Conservation (phyloP, 2,888 invertebrate genomes). For the Cremastinae sp. region DNA sequence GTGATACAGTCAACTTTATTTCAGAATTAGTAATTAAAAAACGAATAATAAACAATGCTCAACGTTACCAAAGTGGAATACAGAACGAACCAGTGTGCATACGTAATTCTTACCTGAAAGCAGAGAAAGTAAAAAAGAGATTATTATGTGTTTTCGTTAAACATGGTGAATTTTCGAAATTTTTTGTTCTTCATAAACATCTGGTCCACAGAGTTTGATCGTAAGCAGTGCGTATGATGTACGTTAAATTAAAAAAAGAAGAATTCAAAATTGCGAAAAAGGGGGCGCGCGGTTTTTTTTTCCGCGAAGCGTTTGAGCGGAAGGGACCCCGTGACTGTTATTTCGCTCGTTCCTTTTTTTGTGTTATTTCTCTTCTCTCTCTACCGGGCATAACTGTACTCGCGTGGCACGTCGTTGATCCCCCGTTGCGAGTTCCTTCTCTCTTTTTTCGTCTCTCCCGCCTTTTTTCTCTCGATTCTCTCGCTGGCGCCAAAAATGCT, state of each 20-base stretch:
- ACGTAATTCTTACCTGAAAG: conserved; percentile 39
- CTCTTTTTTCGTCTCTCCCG: conserved; percentile 20
- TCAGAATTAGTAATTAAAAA: no score
- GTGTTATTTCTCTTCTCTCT: conserved; percentile 23
- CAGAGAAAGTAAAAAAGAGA: conserved; percentile 36
- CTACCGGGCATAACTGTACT: conserved; percentile 53
- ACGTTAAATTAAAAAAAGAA: not conserved
- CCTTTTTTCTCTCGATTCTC: conserved; percentile 16
- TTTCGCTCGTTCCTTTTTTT: conserved; percentile 12
- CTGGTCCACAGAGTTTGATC: not conserved
- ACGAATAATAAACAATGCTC: no score
- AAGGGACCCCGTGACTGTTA: conserved; percentile 27
- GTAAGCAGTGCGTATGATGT: not conserved
- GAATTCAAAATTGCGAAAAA: not conserved
- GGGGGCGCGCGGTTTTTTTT: conserved; percentile 9
- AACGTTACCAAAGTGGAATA: no score
- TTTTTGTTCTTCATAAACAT: conserved; percentile 1
- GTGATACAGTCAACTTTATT: no score
- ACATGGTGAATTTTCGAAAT: not conserved
- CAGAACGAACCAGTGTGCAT: no score
- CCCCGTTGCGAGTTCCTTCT: conserved; percentile 50
- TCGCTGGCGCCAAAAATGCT: conserved; percentile 31
- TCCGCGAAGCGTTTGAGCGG: not conserved
- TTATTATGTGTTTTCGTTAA: not conserved
- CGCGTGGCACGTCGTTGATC: conserved; percentile 53